Conservation (phyloP, 2,113 vertebrate species). For the Uria lomvia region DNA sequence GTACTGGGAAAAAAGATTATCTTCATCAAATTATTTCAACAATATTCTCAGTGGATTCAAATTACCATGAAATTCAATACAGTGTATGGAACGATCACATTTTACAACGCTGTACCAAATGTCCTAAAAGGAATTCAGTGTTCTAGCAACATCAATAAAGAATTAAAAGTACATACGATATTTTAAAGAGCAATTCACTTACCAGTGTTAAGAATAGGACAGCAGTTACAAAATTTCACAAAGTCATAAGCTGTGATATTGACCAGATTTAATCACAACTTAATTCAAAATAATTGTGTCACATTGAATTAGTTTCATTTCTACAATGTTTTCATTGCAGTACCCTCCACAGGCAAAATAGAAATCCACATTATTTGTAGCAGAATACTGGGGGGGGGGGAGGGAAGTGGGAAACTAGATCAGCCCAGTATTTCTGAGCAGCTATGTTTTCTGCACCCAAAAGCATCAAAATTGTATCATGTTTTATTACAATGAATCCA, state of each 20-base stretch:
- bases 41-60: neutral
- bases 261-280: neutral
- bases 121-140: neutral
- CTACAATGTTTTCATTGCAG: neutral
- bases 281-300: neutral
- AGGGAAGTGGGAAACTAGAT: neutral
- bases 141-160: neutral
- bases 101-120: neutral
- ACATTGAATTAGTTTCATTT: neutral
- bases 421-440: constrained; percentile 13
- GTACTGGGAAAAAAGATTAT: neutral
- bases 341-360: neutral
- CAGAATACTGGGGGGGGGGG: neutral
- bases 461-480: neutral
- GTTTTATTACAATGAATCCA: constrained; percentile 14
- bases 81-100: neutral
- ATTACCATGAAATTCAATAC: neutral
- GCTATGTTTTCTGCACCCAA: neutral
- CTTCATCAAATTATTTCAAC: neutral
- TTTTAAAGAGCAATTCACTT: neutral
- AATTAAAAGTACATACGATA: neutral
- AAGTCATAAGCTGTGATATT: neutral
- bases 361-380: neutral
- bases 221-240: neutral
- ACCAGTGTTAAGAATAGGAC: neutral